Percentiles rank a stretch among this genome's conserved stretches.
phyloP scores from a whole-genome alignment of 2,797 vertebrate species.

The Paramormyrops hopkinsi region DNA sequence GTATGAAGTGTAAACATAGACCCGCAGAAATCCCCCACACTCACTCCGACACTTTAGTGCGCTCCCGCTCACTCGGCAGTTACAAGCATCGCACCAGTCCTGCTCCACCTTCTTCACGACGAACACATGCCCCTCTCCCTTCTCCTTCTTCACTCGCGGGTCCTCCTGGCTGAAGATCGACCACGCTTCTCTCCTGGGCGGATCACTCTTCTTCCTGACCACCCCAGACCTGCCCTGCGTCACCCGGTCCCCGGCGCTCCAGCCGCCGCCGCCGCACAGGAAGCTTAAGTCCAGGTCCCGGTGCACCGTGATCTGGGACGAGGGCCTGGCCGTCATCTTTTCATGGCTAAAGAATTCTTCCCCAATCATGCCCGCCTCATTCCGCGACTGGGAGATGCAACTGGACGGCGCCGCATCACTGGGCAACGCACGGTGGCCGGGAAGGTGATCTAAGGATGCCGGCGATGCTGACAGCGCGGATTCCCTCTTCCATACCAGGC shows the following conservation, averaged over 20 bases:
- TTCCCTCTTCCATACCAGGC: constrained; percentile 15
- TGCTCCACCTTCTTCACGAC: constrained; percentile 46
- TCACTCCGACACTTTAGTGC: constrained; percentile 77
- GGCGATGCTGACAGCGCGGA: constrained; percentile 30
- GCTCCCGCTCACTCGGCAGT: constrained; percentile 58
- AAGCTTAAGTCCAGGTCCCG: constrained; percentile 20
- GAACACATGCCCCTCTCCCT: constrained; percentile 77
- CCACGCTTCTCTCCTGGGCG: constrained; percentile 74
- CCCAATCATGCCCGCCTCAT: constrained; percentile 25
- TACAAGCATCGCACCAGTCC: constrained; percentile 86
- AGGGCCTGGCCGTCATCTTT: constrained; percentile 26
- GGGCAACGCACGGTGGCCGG: not conserved
- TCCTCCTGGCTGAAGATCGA: constrained; percentile 75
- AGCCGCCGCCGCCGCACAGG: not conserved
- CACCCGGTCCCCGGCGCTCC: constrained; percentile 40
- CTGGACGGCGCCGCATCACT: constrained; percentile 16
- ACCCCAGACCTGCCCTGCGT: constrained; percentile 63
- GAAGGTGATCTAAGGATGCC: constrained; percentile 24
- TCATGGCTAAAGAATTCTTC: not conserved
- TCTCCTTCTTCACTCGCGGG: constrained; percentile 63
- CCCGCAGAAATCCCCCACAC: constrained; percentile 38
- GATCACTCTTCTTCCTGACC: constrained; percentile 61
- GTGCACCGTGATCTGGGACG: constrained; percentile 26
- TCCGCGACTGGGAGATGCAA: constrained; percentile 48
- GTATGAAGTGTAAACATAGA: not conserved